Evolutionary conservation across 1,140 invertebrate genomes (phyloP).

Genomic region (Rhagoletis pomonella): DNA sequence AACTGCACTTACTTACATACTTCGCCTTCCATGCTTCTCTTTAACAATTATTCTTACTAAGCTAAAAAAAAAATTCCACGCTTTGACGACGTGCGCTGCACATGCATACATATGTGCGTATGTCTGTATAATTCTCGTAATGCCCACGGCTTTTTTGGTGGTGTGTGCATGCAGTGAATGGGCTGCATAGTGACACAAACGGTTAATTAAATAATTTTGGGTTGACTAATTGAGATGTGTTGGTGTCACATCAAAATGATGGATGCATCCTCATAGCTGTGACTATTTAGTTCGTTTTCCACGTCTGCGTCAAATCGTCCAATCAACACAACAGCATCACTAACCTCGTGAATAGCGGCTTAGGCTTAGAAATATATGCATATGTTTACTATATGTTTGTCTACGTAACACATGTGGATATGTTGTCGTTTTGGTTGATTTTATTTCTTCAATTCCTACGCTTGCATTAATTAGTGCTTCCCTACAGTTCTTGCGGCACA

Average conservation of each 20-base stretch:
- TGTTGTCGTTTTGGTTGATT: too few relatives aligned
- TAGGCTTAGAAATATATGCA: neutral
- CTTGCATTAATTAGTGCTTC: too few relatives aligned
- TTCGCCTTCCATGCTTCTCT: neutral
- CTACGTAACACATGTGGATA: too few relatives aligned
- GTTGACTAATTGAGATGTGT: slow-evolving; percentile 51
- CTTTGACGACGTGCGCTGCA: neutral
- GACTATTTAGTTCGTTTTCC: neutral
- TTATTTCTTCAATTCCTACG: too few relatives aligned
- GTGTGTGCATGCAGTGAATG: neutral
- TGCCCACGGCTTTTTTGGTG: neutral
- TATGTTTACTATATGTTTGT: too few relatives aligned
- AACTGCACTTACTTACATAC: neutral
- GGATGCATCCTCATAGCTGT: neutral
- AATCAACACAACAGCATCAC: neutral
- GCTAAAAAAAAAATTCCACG: neutral
- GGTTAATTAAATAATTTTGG: slow-evolving; percentile 42
- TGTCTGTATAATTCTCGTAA: neutral
- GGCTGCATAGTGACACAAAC: slow-evolving; percentile 12
- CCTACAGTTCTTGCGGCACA: too few relatives aligned
- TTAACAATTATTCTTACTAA: neutral
- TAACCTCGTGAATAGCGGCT: neutral
- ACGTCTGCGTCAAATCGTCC: neutral
- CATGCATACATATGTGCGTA: too few relatives aligned
- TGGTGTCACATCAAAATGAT: slow-evolving; percentile 47